Conservation (phyloP, 2,797 vertebrate genomes). For the Peromyscus aztecus region DNA sequence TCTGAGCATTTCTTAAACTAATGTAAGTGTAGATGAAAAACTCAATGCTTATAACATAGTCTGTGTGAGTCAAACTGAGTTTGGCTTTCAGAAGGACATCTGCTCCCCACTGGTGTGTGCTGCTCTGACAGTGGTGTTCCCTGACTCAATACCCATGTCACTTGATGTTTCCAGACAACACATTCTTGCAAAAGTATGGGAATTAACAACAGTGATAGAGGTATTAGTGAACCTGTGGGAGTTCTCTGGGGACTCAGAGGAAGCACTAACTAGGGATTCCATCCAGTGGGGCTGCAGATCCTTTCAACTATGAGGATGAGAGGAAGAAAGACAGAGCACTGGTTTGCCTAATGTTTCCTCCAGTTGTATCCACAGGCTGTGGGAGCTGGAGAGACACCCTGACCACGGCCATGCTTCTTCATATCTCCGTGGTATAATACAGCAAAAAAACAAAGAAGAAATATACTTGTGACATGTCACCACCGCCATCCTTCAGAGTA, state of each 20-base stretch:
- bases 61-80: background rate
- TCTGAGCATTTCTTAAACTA: background rate
- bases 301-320: background rate
- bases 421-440: background rate
- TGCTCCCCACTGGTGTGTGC: fast-evolving
- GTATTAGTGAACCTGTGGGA: background rate
- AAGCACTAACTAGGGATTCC: background rate
- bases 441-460: background rate
- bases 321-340: background rate
- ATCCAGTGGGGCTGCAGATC: background rate
- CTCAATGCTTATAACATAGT: background rate
- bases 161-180: background rate
- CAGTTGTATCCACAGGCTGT: background rate
- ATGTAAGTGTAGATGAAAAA: background rate
- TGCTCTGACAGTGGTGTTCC: background rate
- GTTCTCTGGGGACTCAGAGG: background rate
- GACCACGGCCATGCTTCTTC: background rate
- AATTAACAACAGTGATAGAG: background rate
- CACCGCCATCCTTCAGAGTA: background rate
- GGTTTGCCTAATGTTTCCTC: background rate
- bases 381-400: background rate
- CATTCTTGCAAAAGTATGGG: background rate
- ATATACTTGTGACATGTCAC: no score
- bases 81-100: background rate
- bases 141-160: background rate